A percentile compares a stretch with the other conserved stretches of the same genome.
phyloP scores from a whole-genome alignment of 2,888 invertebrate genomes.

The Mythimna vitellina region DNA sequence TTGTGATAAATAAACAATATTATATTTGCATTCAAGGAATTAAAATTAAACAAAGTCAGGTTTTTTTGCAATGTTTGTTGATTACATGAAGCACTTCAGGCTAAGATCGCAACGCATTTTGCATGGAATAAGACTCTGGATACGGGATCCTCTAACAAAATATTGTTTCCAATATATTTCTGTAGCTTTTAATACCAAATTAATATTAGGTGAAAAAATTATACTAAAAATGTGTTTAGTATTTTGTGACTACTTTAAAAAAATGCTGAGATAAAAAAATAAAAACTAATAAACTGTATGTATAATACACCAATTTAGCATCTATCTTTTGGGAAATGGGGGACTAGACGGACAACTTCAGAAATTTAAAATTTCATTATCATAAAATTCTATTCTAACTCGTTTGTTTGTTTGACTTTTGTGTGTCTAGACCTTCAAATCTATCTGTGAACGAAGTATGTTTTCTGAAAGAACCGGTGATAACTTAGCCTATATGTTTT shows the following conservation, averaged over 20 bases:
- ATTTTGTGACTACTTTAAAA: constrained; percentile 48
- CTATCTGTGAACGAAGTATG: constrained; percentile 41
- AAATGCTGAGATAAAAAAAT: constrained; percentile 15
- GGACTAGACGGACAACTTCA: constrained; percentile 7
- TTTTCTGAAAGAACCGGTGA: constrained; percentile 49
- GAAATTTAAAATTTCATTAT: not conserved
- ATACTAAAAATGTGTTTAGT: constrained; percentile 24
- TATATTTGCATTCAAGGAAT: no score
- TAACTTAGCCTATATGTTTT: not conserved
- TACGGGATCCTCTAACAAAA: not conserved
- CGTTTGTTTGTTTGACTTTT: constrained; percentile 5
- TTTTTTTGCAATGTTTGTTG: not conserved
- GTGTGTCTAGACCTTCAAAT: constrained; percentile 24
- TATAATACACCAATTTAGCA: constrained; percentile 52
- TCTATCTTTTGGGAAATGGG: constrained; percentile 37
- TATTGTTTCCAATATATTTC: constrained; percentile 15
- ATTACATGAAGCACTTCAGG: constrained; percentile 1
- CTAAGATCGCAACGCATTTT: constrained; percentile 3
- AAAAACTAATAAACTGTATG: constrained; percentile 47
- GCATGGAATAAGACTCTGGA: constrained; percentile 21
- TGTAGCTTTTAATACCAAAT: constrained; percentile 25
- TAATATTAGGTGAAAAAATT: not conserved
- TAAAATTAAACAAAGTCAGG: no score
- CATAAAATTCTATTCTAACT: constrained; percentile 2
- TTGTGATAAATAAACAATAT: not conserved